A percentile compares a stretch with the other conserved stretches of the same genome.
These are phyloP conservation scores for Macheiramphus alcinus DNA, from an alignment of 2,113 vertebrate genomes.

Conservation along the genomic window DNA sequence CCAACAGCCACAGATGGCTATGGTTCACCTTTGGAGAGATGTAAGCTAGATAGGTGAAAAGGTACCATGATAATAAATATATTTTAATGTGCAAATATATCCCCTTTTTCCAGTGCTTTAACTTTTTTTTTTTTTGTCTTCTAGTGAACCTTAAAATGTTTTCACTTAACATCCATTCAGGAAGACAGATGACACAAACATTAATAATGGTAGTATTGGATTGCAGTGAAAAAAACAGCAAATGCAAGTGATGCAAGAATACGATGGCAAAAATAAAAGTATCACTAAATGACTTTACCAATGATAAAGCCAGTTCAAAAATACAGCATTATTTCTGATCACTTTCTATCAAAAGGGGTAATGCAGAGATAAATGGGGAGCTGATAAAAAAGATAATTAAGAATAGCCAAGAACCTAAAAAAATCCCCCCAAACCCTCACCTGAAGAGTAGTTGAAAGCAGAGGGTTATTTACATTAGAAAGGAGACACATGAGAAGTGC, in stretches of 20 bases:
- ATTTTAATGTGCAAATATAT: background rate
- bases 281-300: background rate
- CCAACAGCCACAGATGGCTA: background rate
- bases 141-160: background rate
- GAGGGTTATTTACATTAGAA: constrained; percentile 23
- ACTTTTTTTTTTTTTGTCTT: background rate
- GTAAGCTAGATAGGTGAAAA: background rate
- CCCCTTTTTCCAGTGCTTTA: rapidly evolving
- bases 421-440: background rate
- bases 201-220: background rate
- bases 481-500: background rate
- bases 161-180: background rate
- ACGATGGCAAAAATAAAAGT: background rate
- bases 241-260: background rate
- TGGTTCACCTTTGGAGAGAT: background rate
- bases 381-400: background rate
- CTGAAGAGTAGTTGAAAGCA: constrained; percentile 4
- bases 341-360: background rate
- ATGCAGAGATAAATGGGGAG: background rate
- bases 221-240: background rate
- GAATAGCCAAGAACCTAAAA: background rate
- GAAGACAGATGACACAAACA: background rate
- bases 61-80: background rate
- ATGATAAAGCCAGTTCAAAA: background rate
- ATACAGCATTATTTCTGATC: background rate